These are phyloP conservation scores for fruit fly (Drosophila melanogaster) DNA, from an alignment of 1,140 invertebrate genomes.

Conservation along the genomic window Release_6_plus_ISO1_MT NT_033779.5:16472501-16473000, in stretches of 20 bases:
- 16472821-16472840: conserved; percentile 92
- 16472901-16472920: conserved; percentile 84
- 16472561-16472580: conserved; percentile 65
- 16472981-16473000: conserved; percentile 86
- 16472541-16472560: conserved; percentile 72
- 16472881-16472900: conserved; percentile 84
- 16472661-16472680: conserved; percentile 19
- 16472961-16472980: conserved; percentile 86
- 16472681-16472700: conserved; percentile 45
- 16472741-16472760: conserved; percentile 46
- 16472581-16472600: conserved; percentile 68
- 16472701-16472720: conserved; percentile 24
- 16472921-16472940: conserved; percentile 69
- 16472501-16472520: conserved; percentile 71
- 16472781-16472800: conserved; percentile 88
- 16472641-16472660: conserved; percentile 85
- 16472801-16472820: conserved; percentile 89
- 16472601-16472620: conserved; percentile 78
- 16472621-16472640: conserved; percentile 84
- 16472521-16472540: conserved; percentile 61
- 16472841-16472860: conserved; percentile 87
- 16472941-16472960: conserved; percentile 84
- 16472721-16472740: conserved; percentile 24
- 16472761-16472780: conserved; percentile 91
- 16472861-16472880: conserved; percentile 86